These are phyloP conservation scores for Podabrus alpinus DNA, from an alignment of 2,888 invertebrate genomes.

Conservation along the genomic window DNA sequence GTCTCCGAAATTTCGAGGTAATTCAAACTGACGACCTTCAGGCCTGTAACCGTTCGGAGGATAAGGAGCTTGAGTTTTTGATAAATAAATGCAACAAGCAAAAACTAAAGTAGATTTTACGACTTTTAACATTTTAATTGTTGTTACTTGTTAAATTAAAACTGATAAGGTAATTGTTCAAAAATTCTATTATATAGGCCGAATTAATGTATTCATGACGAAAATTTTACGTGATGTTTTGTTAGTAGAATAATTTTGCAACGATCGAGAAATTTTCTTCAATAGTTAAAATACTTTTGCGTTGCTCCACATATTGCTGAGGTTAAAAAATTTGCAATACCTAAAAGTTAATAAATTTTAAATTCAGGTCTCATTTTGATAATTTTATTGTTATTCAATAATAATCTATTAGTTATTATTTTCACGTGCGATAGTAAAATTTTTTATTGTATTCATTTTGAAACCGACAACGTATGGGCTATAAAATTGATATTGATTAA, in stretches of 20 bases:
- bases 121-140: neutral
- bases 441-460: neutral
- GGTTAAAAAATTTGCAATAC: neutral
- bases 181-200: neutral
- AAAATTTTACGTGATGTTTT: neutral
- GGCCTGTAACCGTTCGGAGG: slow-evolving; percentile 27
- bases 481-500: neutral
- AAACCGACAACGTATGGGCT: neutral
- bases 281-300: neutral
- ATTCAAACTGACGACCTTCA: slow-evolving; percentile 21
- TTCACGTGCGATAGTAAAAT: neutral
- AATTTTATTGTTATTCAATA: neutral
- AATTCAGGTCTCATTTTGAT: neutral
- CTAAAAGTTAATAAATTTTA: neutral
- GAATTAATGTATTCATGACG: neutral
- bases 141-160: neutral
- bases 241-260: neutral
- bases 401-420: neutral
- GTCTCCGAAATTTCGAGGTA: slow-evolving; percentile 7
- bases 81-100: neutral
- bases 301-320: neutral
- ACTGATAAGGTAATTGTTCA: neutral
- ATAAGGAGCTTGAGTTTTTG: slow-evolving; percentile 11
- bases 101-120: neutral
- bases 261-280: neutral